Base-by-base conservation (phyloP, 1,140 invertebrate species). In the Diorhabda sublineata region DNA sequence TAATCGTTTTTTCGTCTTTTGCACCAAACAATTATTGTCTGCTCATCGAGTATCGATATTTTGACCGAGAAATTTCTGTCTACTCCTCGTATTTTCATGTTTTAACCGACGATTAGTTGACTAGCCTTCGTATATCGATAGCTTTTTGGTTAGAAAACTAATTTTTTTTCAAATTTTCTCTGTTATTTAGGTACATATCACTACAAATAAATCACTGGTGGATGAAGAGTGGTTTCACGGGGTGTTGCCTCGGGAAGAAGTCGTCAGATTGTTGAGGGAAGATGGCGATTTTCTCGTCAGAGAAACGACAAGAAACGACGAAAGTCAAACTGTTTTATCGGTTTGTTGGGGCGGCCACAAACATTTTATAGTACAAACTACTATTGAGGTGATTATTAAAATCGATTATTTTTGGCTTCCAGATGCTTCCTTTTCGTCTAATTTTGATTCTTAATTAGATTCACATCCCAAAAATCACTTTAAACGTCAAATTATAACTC, bases 211-310 rank as follows among this genome's bases (percentile, higher is more conserved):
- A 58, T 85, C 87, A 42, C 81, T 95, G 11, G 89, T 92, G 66
- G 93, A 96, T 70, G 93, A 97, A 82, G 94, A 96, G 81, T 99
- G 96, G 96, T 99, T 98, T 82, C 97, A 99, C 80, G 97, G 97
- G 4, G 95, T 98, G 2, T 78, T 99, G 45, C 97, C 97, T 0
- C 84, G 97, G 58, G 96, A 98, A 82, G 96, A 99, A 84, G 96
- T 98, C 3, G 95, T 98, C 8, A 83, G 95, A 69, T 84, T 98
- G 9, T 83, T 98, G 41, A 88, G 89, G 8, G 89, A 89, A 61
- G 92, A 98, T 76, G 96, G 96, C 2, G 96, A 98, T 79, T 99
- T 95, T 82, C 84, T 99, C 61, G 95, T 99, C 44, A 86, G 96
- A 42, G 94, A 98, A 84, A 98, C 96, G 57, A 94, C 91, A n/a